Evolutionary conservation across 1,140 invertebrate species (phyloP).

Genomic region (Leptopilina boulardi): DNA sequence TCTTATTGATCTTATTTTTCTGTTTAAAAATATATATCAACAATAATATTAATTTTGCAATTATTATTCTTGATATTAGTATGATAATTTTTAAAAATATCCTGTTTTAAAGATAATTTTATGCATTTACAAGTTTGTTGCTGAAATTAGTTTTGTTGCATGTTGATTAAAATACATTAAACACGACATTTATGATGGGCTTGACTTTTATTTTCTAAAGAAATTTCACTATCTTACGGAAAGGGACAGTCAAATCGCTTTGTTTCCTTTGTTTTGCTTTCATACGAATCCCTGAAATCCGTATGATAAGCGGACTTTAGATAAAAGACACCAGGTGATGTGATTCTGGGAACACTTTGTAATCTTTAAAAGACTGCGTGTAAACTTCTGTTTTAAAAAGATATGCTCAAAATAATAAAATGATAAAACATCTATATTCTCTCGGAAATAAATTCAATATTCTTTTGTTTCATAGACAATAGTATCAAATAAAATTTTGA

Average conservation of each 20-base stretch:
- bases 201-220: neutral
- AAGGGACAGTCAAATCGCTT: neutral
- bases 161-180: too few species aligned
- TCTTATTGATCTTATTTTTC: too few species aligned
- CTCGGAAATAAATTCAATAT: neutral
- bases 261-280: neutral
- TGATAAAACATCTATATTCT: neutral
- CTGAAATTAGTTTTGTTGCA: too few species aligned
- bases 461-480: neutral
- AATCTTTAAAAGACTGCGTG: slow-evolving; percentile 39
- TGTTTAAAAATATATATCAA: too few species aligned
- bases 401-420: slow-evolving; percentile 33
- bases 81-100: too few species aligned
- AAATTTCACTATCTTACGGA: neutral
- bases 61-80: too few species aligned
- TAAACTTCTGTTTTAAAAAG: slow-evolving; percentile 40
- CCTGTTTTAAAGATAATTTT: too few species aligned
- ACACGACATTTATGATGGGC: too few species aligned
- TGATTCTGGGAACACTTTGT: slow-evolving; percentile 33
- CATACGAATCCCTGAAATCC: slow-evolving; percentile 24
- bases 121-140: too few species aligned
- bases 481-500: neutral
- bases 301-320: slow-evolving; percentile 39
- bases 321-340: slow-evolving; percentile 38
- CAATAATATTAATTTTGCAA: too few species aligned